Evolutionary conservation across 2,888 invertebrate genomes (phyloP).

Genomic region (Leucophenga montana): DNA sequence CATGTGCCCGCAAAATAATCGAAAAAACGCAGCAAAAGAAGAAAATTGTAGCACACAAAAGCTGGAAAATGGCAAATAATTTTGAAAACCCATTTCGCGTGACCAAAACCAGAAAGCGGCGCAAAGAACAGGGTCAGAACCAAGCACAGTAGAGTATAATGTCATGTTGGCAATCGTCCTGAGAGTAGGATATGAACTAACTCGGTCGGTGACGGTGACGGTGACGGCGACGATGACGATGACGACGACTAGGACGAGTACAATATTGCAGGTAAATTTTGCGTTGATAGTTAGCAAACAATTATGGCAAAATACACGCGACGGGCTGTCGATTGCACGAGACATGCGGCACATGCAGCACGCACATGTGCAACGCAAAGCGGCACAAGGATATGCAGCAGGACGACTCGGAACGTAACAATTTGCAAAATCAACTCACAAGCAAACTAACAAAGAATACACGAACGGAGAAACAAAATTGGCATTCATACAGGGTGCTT

Average conservation of each 20-base stretch:
- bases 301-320: constrained; percentile 37
- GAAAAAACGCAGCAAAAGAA: constrained; percentile 46
- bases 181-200: background rate
- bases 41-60: constrained; percentile 43
- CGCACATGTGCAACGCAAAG: background rate
- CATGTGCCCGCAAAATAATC: constrained; percentile 38
- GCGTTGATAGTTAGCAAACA: constrained; percentile 37
- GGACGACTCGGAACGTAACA: constrained; percentile 18
- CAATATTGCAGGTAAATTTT: constrained; percentile 32
- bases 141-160: too few species aligned
- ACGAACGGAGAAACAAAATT: constrained; percentile 15
- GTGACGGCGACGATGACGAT: too few species aligned
- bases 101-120: constrained; percentile 4
- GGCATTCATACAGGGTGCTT: too few species aligned
- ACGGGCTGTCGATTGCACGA: constrained; percentile 12
- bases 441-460: constrained; percentile 32
- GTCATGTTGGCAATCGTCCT: background rate
- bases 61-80: background rate
- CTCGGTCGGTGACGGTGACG: too few species aligned
- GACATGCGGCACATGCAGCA: constrained; percentile 39
- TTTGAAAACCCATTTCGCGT: constrained; percentile 17
- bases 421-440: constrained; percentile 25
- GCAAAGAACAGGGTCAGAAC: background rate
- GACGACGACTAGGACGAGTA: background rate
- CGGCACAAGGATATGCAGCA: constrained; percentile 21